Evolutionary conservation across 2,888 invertebrate species (phyloP).

Genomic region (Vesta saturnalis): DNA sequence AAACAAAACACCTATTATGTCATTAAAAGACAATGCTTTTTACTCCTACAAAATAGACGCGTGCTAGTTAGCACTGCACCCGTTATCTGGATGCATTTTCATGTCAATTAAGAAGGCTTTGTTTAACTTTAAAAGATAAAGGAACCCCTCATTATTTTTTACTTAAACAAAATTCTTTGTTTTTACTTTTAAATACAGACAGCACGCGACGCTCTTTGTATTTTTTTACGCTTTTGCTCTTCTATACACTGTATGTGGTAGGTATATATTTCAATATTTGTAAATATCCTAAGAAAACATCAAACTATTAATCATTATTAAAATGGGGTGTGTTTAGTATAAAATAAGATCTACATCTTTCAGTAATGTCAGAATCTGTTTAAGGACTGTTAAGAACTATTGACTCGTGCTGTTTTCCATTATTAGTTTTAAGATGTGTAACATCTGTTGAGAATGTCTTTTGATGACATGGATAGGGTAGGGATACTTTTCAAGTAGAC

Average conservation of each 20-base stretch:
- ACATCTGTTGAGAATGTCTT: constrained; percentile 37
- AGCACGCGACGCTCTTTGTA: constrained; percentile 41
- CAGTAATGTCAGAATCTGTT: constrained; percentile 13
- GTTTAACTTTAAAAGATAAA: constrained; percentile 26
- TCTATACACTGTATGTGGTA: constrained; percentile 16
- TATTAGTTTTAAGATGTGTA: constrained; percentile 39
- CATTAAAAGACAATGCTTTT: constrained; percentile 41
- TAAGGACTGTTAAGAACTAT: constrained; percentile 24
- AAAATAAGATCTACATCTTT: constrained; percentile 5
- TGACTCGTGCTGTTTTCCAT: constrained; percentile 47
- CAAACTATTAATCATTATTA: constrained; percentile 7
- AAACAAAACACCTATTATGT: constrained; percentile 48
- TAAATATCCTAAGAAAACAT: constrained; percentile 16
- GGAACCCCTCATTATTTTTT: too few relatives aligned
- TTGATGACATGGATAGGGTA: constrained; percentile 7
- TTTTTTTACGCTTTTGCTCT: constrained; percentile 38
- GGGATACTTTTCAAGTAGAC: neutral
- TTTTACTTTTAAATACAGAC: constrained; percentile 27
- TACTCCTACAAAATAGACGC: constrained; percentile 45
- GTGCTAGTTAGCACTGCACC: constrained; percentile 47
- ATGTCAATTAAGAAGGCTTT: constrained; percentile 46
- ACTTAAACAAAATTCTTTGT: constrained; percentile 39
- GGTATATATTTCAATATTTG: neutral
- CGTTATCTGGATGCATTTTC: constrained; percentile 43
- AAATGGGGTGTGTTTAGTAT: neutral